Evolutionary conservation across 2,888 invertebrate genomes (phyloP).

Genomic region (Pyrrhia umbra): DNA sequence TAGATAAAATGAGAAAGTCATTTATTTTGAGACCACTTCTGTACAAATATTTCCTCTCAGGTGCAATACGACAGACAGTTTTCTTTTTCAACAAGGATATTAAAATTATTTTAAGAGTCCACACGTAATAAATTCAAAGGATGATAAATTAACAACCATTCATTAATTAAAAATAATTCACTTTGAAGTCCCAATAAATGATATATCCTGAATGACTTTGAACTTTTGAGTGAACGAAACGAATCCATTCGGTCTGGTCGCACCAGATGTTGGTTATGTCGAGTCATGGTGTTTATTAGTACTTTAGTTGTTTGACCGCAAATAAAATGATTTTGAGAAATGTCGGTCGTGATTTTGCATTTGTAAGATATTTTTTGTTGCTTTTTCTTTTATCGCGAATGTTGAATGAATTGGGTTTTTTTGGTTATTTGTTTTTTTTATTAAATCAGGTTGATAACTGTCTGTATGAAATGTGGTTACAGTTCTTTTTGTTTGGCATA

Average conservation of each 20-base stretch:
- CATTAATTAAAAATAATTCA: slow-evolving; percentile 34
- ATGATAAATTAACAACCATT: slow-evolving; percentile 12
- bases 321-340: slow-evolving; percentile 22
- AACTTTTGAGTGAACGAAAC: slow-evolving; percentile 51
- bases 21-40: no score
- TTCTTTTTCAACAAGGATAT: not conserved
- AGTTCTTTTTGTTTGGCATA: no score
- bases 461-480: not conserved
- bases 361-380: slow-evolving; percentile 6
- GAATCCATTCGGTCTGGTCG: slow-evolving; percentile 39
- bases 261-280: slow-evolving; percentile 60
- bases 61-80: no score
- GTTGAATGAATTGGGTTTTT: not conserved
- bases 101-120: not conserved
- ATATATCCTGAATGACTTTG: slow-evolving; percentile 53
- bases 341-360: slow-evolving; percentile 36
- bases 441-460: not conserved
- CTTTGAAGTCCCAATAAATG: slow-evolving; percentile 46
- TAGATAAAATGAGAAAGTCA: no score
- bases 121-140: not conserved
- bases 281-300: slow-evolving; percentile 57
- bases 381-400: not conserved
- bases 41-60: no score
- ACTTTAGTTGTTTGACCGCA: slow-evolving; percentile 53
- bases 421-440: not conserved